Evolutionary conservation across 2,113 vertebrate species (phyloP).

Genomic region (Nycticryphes semicollaris): DNA sequence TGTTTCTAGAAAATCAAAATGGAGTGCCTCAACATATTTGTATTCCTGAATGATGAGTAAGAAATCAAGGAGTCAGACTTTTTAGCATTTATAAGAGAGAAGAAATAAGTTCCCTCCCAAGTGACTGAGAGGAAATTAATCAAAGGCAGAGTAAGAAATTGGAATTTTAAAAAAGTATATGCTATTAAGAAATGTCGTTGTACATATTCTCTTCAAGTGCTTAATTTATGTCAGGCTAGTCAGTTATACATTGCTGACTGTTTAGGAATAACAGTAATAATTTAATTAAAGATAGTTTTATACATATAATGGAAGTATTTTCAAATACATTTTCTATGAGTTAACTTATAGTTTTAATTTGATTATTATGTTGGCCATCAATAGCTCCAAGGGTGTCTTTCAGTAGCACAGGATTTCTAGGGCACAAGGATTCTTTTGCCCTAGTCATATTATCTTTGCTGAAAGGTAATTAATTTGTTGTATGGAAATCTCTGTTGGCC

Average conservation of each 20-base stretch:
- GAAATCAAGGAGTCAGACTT: background rate
- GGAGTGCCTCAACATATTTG: background rate
- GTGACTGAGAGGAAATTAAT: background rate
- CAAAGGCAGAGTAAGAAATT: background rate
- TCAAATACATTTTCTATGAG: background rate
- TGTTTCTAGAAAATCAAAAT: background rate
- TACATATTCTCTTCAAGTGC: background rate
- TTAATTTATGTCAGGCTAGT: background rate
- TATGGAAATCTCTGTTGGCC: background rate
- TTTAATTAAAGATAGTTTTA: background rate
- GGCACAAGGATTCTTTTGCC: background rate
- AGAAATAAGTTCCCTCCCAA: background rate
- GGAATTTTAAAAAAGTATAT: background rate
- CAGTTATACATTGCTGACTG: background rate
- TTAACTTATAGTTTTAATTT: background rate
- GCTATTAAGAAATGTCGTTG: background rate
- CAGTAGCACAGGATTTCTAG: background rate
- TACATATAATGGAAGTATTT: background rate
- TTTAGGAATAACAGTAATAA: background rate
- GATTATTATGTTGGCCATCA: background rate
- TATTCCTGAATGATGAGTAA: background rate
- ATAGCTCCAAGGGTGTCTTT: background rate
- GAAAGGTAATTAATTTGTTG: background rate
- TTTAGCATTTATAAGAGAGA: background rate
- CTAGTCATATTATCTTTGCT: background rate